Percentiles rank a stretch among this genome's conserved stretches.
Conservation (phyloP, 2,888 invertebrate species). For the Nematopogon swammerdamellus region DNA sequence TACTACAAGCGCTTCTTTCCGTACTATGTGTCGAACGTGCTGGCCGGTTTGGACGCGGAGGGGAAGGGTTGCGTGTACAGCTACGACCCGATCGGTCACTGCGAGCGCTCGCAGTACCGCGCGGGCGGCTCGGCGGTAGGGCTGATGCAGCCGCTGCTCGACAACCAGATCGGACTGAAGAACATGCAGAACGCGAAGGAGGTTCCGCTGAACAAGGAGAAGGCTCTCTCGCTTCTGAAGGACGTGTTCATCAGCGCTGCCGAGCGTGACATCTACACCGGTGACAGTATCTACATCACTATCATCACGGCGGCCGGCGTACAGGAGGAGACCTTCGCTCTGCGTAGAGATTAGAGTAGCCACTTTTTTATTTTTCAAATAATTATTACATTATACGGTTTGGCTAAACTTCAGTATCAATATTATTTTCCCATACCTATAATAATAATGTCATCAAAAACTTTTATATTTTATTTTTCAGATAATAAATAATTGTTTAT, state of each 20-base stretch:
- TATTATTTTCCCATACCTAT: no score
- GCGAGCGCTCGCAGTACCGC: constrained; percentile 78
- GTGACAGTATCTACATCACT: constrained; percentile 84
- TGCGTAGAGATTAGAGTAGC: constrained; percentile 78
- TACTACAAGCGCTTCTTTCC: constrained; percentile 98
- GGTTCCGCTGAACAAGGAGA: constrained; percentile 68
- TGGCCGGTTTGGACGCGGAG: constrained; percentile 90
- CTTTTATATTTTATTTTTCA: no score
- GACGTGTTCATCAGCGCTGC: constrained; percentile 98
- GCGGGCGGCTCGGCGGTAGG: constrained; percentile 91
- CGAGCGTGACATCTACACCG: constrained; percentile 97
- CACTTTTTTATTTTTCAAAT: no score
- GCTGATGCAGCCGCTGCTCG: constrained; percentile 89
- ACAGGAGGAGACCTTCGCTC: constrained; percentile 67
- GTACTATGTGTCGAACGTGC: constrained; percentile 92
- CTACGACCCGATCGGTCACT: constrained; percentile 97
- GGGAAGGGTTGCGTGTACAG: constrained; percentile 94
- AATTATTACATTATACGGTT: no score
- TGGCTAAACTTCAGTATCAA: no score
- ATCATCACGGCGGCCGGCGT: constrained; percentile 87
- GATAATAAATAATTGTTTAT: no score
- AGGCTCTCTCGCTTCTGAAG: constrained; percentile 81
- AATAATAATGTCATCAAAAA: no score
- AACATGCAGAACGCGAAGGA: constrained; percentile 74
- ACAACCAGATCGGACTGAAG: constrained; percentile 91